Percentiles rank a stretch among this genome's conserved stretches.
Evolutionary conservation across 2,113 vertebrate genomes (phyloP).

Genomic region (Sphaerodactylus townsendi): DNA sequence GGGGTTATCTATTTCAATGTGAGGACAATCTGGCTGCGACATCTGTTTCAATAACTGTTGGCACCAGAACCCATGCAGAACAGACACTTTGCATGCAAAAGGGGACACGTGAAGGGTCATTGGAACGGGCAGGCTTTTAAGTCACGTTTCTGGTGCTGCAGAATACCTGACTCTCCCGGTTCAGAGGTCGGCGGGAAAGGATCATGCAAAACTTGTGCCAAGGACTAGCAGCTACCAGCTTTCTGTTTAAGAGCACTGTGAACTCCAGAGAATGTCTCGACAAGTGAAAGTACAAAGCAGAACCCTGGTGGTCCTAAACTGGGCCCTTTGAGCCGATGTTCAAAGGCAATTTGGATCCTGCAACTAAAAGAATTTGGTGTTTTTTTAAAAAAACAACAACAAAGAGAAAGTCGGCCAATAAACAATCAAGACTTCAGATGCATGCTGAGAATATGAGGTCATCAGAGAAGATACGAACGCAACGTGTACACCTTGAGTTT

Average conservation of each 20-base stretch:
- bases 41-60: neutral
- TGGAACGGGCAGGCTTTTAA: too few relatives aligned
- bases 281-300: neutral
- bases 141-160: too few relatives aligned
- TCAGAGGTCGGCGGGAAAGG: neutral
- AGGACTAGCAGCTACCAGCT: neutral
- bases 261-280: neutral
- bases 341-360: conserved; percentile 12
- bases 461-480: conserved; percentile 14
- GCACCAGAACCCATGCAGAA: too few relatives aligned
- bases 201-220: conserved; percentile 39
- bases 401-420: neutral
- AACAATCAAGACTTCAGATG: conserved; percentile 23
- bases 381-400: neutral
- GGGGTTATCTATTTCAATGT: neutral
- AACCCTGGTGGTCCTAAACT: too few relatives aligned
- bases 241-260: neutral
- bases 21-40: too few relatives aligned
- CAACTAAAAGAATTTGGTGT: conserved; percentile 16
- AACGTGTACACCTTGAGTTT: neutral
- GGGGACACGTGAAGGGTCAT: too few relatives aligned
- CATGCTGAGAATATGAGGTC: neutral
- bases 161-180: neutral
- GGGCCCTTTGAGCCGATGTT: neutral
- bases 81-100: neutral